phyloP scores from a whole-genome alignment of 2,113 vertebrate species.

The Rhea pennata region DNA sequence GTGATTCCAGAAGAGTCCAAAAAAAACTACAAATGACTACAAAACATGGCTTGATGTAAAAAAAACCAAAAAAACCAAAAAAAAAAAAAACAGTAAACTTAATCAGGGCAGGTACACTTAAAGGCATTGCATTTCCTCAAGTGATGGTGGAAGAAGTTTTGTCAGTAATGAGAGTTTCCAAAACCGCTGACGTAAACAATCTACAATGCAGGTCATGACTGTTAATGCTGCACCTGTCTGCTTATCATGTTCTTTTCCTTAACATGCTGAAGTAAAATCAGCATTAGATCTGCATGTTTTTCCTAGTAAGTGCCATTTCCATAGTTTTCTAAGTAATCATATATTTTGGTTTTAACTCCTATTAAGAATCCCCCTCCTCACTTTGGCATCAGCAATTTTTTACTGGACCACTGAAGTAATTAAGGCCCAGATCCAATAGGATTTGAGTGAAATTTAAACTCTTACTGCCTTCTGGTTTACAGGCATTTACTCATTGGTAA shows the following conservation, averaged over 20 bases:
- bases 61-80: neutral
- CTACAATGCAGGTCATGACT: neutral
- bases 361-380: neutral
- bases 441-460: neutral
- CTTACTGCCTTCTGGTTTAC: neutral
- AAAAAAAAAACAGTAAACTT: neutral
- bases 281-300: neutral
- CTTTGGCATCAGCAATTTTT: neutral
- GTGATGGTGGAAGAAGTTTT: neutral
- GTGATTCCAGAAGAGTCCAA: neutral
- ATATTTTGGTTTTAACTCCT: neutral
- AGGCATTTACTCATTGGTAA: neutral
- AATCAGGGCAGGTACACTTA: rapidly evolving
- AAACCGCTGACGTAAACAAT: neutral
- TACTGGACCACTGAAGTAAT: neutral
- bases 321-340: neutral
- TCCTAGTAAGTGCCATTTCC: neutral
- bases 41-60: too few relatives aligned
- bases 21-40: neutral
- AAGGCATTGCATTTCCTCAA: neutral
- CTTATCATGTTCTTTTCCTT: neutral
- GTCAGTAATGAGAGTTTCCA: neutral
- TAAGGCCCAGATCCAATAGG: neutral
- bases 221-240: neutral
- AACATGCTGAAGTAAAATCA: neutral